Evolutionary conservation across 2,888 invertebrate genomes (phyloP).

Genomic region (Phlogophora meticulosa): DNA sequence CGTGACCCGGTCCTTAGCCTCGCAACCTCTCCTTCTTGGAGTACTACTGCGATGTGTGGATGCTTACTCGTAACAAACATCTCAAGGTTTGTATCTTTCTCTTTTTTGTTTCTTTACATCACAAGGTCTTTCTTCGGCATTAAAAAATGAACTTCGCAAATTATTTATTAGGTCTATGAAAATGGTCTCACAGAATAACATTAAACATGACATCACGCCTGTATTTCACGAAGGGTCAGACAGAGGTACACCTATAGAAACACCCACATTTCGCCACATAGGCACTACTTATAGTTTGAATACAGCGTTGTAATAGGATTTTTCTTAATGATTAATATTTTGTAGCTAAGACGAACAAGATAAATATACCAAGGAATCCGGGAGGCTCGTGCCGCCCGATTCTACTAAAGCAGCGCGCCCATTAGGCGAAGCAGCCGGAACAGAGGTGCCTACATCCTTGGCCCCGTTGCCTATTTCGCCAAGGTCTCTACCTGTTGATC

Average conservation of each 20-base stretch:
- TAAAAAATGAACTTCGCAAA: background rate
- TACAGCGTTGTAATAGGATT: too few relatives aligned
- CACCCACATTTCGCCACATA: too few relatives aligned
- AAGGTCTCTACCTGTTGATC: slow-evolving; percentile 78
- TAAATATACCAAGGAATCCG: slow-evolving; percentile 10
- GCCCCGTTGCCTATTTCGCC: slow-evolving; percentile 76
- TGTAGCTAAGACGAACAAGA: background rate
- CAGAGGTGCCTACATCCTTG: slow-evolving; percentile 73
- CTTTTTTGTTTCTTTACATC: background rate
- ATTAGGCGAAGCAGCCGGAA: slow-evolving; percentile 51
- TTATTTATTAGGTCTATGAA: background rate
- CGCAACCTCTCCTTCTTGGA: slow-evolving; percentile 59
- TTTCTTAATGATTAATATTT: background rate
- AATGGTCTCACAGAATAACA: too few relatives aligned
- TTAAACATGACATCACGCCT: background rate
- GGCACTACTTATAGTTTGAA: too few relatives aligned
- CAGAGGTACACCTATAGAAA: too few relatives aligned
- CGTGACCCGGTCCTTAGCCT: slow-evolving; percentile 77
- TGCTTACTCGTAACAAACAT: slow-evolving; percentile 15
- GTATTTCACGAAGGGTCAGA: too few relatives aligned
- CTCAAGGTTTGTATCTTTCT: background rate
- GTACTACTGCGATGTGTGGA: slow-evolving; percentile 31
- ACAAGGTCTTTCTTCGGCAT: background rate
- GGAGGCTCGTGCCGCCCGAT: slow-evolving; percentile 8
- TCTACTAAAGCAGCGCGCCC: slow-evolving; percentile 35